Evolutionary conservation across 53 echinoderm and acorn worm species (phyloP), one percentile per base, ranked within the genome.

Genomic region (Arbacia lixula): DNA sequence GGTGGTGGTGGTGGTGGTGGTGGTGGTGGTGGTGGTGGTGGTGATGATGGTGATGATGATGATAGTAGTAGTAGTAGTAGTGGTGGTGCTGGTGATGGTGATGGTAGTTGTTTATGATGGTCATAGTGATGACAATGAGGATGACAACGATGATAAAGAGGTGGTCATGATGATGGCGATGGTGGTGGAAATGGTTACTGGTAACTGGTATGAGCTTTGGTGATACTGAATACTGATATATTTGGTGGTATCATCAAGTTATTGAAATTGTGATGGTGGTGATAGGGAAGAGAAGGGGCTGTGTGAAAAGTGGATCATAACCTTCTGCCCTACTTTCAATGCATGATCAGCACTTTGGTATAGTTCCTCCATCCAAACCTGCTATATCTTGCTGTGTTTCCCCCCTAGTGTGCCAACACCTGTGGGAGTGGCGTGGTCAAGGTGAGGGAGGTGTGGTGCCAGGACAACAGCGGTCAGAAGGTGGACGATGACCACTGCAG

Each of bases 401-500:
- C 76, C 52, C 24, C 75, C 6, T 65, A 96, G 96, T 96, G 96
- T 74, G 90, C 91, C 28, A 82, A 73, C 50, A 52, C 92, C 29
- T 99, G 99, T 83, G 91, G 92, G 53, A 91, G 92, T 20, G 99
- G 99, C 16, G 50, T 84, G 36, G n/a, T n/a, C n/a, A 86, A 86
- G 61, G n/a, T 57, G 12, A 83, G 99, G 20, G 85, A 81, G 17
- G 88, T 95, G 1, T 68, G 86, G 38, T 99, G 99, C 86, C 68
- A 85, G 24, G 87, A 94, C 40, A 86, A 85, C 68, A 85, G 73
- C 53, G 92, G 79, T 4, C 86, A 37, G 12, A 17, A 56, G 36
- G 87, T 85, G n/a, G 64, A 76, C 8, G 91, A 92, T 39, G 67
- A 74, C 24, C 52, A 88, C 46, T 99, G 99, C 83, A 64, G 63